Evolutionary conservation across 2,888 invertebrate species (phyloP).

Genomic region (Myathropa florea): DNA sequence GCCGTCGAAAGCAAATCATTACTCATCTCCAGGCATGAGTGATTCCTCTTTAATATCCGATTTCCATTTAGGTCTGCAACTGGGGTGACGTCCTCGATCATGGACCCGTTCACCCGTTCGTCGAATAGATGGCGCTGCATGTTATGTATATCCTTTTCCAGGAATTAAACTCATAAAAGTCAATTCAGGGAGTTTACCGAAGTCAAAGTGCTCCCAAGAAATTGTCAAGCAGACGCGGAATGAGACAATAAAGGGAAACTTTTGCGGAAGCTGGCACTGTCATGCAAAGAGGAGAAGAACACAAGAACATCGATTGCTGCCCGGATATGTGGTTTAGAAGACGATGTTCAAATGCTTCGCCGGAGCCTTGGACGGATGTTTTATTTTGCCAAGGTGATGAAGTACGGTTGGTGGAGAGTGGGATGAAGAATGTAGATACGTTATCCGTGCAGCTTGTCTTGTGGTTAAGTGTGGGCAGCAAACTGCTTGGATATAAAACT

Average conservation of each 20-base stretch:
- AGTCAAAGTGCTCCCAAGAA: neutral
- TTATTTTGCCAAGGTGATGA: neutral
- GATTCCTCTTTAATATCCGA: neutral
- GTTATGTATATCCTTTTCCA: neutral
- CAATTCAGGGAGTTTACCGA: neutral
- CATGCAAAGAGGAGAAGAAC: neutral
- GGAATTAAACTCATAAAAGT: neutral
- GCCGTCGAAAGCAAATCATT: neutral
- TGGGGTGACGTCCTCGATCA: too few species aligned
- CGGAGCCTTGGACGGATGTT: neutral
- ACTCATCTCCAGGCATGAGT: neutral
- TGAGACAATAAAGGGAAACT: neutral
- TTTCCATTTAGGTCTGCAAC: neutral
- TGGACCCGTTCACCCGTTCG: neutral
- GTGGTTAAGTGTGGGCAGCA: too few species aligned
- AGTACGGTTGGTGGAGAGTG: too few species aligned
- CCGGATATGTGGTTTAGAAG: neutral
- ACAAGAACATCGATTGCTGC: neutral
- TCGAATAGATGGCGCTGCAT: neutral
- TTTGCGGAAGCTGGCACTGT: neutral
- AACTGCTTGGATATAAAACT: too few species aligned
- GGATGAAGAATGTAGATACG: too few species aligned
- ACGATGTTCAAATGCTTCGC: neutral
- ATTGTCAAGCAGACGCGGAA: neutral
- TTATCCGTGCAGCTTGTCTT: too few species aligned